Conservation (phyloP, 2,888 invertebrate genomes). For the Priocnemis perturbator region DNA sequence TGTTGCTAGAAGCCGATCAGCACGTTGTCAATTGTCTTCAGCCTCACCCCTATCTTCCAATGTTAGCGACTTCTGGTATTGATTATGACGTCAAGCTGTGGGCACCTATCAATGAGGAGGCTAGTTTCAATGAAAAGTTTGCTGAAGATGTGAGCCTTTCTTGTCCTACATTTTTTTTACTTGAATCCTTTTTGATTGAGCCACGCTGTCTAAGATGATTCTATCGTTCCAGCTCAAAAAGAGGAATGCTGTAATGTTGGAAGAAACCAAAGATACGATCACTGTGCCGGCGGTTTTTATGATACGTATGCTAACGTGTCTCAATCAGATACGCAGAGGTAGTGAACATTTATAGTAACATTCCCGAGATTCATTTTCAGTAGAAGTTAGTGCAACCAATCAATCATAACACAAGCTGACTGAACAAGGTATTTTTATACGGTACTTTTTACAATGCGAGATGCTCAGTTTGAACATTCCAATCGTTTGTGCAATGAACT, state of each 20-base stretch:
- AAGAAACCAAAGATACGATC: constrained; percentile 90
- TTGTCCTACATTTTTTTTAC: neutral
- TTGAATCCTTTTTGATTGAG: constrained; percentile 12
- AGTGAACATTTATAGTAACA: constrained; percentile 65
- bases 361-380: constrained; percentile 23
- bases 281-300: constrained; percentile 92
- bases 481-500: neutral
- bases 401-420: neutral
- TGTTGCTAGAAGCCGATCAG: constrained; percentile 87
- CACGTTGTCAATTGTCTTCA: constrained; percentile 91
- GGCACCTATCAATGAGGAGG: constrained; percentile 82
- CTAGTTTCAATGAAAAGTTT: constrained; percentile 79
- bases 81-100: constrained; percentile 92
- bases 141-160: constrained; percentile 80
- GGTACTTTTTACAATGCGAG: neutral
- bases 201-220: constrained; percentile 42
- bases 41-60: constrained; percentile 86
- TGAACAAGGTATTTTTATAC: neutral
- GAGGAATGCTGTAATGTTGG: constrained; percentile 88
- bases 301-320: constrained; percentile 85
- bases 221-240: constrained; percentile 79
- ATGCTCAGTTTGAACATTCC: neutral
- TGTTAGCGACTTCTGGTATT: constrained; percentile 90
- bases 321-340: constrained; percentile 81
- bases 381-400: neutral